Evolutionary conservation across 1,140 invertebrate species (phyloP).

Genomic region (Aphelenchoides fujianensis): DNA sequence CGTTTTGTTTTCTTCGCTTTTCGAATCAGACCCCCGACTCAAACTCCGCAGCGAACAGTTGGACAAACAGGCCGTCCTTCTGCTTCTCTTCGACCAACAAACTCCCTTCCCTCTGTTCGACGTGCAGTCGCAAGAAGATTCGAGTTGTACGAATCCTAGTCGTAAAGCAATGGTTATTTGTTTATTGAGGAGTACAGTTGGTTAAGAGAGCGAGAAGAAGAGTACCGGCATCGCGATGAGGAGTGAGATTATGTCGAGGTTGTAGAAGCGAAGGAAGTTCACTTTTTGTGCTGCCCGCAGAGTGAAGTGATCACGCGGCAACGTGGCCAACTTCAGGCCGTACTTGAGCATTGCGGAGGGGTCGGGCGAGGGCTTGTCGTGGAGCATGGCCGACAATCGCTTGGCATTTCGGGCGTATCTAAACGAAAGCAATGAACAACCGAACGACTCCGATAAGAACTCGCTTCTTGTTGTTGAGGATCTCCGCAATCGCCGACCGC

Average conservation of each 20-base stretch:
- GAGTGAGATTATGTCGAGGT: constrained; percentile 31
- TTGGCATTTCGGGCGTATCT: constrained; percentile 54
- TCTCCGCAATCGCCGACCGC: constrained; percentile 5
- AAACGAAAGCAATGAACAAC: neutral
- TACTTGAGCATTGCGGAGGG: constrained; percentile 39
- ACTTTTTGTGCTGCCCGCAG: constrained; percentile 53
- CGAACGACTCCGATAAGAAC: neutral
- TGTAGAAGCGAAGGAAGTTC: constrained; percentile 51
- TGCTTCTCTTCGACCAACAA: no score
- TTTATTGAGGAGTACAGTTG: no score
- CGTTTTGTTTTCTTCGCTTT: no score
- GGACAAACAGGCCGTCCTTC: no score
- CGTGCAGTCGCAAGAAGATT: no score
- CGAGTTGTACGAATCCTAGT: no score
- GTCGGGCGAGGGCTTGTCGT: constrained; percentile 45
- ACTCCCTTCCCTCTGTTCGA: no score
- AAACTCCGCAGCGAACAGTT: no score
- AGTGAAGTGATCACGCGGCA: constrained; percentile 34
- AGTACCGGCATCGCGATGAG: constrained; percentile 3
- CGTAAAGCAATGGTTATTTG: no score
- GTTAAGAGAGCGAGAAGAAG: no score
- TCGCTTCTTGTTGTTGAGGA: neutral
- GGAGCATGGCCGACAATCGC: constrained; percentile 51
- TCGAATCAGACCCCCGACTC: no score
- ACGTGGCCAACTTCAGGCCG: constrained; percentile 48